These are phyloP conservation scores for Artemia sinica DNA, from an alignment of 2,888 invertebrate species.

Conservation along the genomic window DNA sequence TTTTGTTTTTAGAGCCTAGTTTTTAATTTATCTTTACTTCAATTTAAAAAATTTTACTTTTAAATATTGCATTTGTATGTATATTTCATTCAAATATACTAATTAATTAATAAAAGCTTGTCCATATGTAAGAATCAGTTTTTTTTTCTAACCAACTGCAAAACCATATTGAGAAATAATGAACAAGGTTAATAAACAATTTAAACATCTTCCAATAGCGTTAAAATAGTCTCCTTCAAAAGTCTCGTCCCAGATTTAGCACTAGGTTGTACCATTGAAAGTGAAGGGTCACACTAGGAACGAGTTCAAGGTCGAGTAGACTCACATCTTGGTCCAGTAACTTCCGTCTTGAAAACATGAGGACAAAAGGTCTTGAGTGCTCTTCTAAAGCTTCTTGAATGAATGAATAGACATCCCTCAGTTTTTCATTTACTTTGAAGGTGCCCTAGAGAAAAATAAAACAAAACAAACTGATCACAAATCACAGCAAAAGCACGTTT, in stretches of 20 bases:
- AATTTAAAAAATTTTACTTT: no score
- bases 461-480: no score
- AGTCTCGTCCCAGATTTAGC: not conserved
- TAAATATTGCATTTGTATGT: no score
- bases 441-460: conserved; percentile 64
- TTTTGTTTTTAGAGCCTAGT: no score
- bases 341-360: conserved; percentile 51
- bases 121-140: no score
- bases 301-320: conserved; percentile 56
- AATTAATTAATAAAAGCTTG: no score
- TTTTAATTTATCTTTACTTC: no score
- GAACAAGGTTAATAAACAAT: not conserved
- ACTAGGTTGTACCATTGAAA: conserved; percentile 47
- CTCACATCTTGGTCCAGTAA: conserved; percentile 49
- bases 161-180: no score
- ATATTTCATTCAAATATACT: no score
- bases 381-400: conserved; percentile 55
- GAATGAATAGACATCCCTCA: conserved; percentile 54
- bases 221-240: not conserved
- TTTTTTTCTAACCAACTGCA: no score
- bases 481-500: no score
- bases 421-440: conserved; percentile 64
- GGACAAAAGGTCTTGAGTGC: conserved; percentile 45
- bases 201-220: not conserved
- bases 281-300: conserved; percentile 61